phyloP scores from a whole-genome alignment of 2,888 invertebrate genomes.

The Corbicula japonica region DNA sequence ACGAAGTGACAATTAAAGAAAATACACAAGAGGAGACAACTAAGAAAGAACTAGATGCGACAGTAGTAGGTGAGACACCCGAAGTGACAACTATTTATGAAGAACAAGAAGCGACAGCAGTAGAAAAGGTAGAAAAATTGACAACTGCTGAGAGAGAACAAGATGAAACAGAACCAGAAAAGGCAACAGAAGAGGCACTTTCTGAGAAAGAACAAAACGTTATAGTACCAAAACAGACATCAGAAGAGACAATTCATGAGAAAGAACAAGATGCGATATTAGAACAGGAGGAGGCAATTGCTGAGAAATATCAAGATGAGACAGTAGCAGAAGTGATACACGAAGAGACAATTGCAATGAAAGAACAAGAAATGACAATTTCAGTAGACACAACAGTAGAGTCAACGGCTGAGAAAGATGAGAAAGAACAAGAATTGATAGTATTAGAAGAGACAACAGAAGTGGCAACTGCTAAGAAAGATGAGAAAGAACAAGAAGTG shows the following conservation, averaged over 20 bases:
- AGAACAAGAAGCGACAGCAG: neutral
- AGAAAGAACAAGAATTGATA: neutral
- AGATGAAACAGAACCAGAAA: neutral
- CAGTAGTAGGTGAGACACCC: neutral
- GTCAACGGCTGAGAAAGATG: neutral
- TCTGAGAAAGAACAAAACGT: neutral
- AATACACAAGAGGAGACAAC: neutral
- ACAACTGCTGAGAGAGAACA: neutral
- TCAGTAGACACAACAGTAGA: neutral
- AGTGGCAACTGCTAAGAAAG: neutral
- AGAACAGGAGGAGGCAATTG: neutral
- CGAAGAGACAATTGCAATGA: neutral
- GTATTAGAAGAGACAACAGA: neutral
- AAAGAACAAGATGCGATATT: neutral
- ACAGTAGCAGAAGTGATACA: neutral
- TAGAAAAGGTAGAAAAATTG: neutral
- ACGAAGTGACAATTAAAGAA: neutral
- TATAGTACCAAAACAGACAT: neutral
- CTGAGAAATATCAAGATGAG: neutral
- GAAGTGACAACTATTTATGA: constrained; percentile 2
- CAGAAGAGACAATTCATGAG: neutral
- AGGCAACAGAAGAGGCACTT: neutral
- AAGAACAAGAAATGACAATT: neutral
- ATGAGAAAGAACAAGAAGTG: neutral
- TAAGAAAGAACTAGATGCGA: neutral